phyloP scores from a whole-genome alignment of 2,797 vertebrate genomes.

The Rhabdomys pumilio region DNA sequence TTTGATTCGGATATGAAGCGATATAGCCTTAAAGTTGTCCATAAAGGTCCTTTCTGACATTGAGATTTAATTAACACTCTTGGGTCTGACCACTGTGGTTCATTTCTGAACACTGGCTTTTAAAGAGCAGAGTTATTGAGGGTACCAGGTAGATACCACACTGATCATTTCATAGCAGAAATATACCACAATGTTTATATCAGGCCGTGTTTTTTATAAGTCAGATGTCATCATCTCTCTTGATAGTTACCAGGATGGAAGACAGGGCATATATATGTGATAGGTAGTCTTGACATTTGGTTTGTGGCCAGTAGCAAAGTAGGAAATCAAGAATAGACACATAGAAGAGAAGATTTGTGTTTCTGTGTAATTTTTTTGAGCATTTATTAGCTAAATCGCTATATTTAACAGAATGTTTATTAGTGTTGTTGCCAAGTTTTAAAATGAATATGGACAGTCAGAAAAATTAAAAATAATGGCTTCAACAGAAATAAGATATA shows the following conservation, averaged over 20 bases:
- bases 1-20: constrained; percentile 4
- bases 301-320: neutral
- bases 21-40: constrained; percentile 22
- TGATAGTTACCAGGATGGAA: constrained; percentile 35
- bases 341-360: constrained; percentile 29
- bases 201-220: neutral
- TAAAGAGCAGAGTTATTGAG: neutral
- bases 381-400: constrained; percentile 42
- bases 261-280: neutral
- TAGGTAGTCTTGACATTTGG: constrained; percentile 29
- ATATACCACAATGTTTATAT: neutral
- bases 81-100: neutral
- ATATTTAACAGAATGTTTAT: neutral
- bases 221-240: constrained; percentile 63
- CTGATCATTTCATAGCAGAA: neutral
- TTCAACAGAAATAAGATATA: neutral
- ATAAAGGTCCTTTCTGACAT: constrained; percentile 27
- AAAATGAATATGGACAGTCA: constrained; percentile 43
- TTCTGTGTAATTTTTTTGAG: constrained; percentile 47
- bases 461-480: neutral
- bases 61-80: constrained; percentile 58
- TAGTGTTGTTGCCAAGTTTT: constrained; percentile 22
- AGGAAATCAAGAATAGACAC: constrained; percentile 32
- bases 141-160: neutral
- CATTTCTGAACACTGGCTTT: constrained; percentile 18